phyloP scores from a whole-genome alignment of 2,797 vertebrate species.

The Vultur gryphus region DNA sequence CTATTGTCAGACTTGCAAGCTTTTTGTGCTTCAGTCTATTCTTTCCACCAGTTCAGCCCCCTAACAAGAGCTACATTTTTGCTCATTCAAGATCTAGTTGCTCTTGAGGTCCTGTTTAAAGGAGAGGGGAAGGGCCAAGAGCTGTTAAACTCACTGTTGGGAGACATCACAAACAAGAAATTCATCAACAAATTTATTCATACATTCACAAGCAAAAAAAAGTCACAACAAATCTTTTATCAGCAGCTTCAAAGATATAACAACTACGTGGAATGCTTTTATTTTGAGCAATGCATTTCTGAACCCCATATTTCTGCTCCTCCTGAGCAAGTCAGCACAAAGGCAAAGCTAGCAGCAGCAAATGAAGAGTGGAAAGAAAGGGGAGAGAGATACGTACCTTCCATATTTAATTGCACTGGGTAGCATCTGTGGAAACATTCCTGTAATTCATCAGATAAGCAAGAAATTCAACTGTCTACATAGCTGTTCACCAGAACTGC shows the following conservation, averaged over 20 bases:
- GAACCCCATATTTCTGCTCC: neutral
- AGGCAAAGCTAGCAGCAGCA: neutral
- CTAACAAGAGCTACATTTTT: neutral
- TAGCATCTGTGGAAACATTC: neutral
- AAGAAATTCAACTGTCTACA: neutral
- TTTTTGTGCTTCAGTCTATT: neutral
- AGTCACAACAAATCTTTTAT: neutral
- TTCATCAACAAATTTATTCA: neutral
- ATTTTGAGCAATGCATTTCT: neutral
- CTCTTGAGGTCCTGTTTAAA: neutral
- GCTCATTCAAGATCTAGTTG: neutral
- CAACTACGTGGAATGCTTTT: neutral
- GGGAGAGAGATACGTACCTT: neutral
- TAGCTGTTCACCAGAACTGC: neutral
- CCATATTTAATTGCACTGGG: neutral
- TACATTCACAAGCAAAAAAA: neutral
- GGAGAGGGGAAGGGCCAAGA: neutral
- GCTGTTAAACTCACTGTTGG: neutral
- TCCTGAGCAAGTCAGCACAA: neutral
- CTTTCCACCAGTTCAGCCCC: neutral
- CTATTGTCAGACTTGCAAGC: neutral
- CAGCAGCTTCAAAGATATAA: neutral
- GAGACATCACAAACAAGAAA: neutral
- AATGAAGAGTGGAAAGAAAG: neutral
- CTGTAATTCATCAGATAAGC: neutral